phyloP scores from a whole-genome alignment of 2,113 vertebrate species.

The Erythrocercus mccallii region DNA sequence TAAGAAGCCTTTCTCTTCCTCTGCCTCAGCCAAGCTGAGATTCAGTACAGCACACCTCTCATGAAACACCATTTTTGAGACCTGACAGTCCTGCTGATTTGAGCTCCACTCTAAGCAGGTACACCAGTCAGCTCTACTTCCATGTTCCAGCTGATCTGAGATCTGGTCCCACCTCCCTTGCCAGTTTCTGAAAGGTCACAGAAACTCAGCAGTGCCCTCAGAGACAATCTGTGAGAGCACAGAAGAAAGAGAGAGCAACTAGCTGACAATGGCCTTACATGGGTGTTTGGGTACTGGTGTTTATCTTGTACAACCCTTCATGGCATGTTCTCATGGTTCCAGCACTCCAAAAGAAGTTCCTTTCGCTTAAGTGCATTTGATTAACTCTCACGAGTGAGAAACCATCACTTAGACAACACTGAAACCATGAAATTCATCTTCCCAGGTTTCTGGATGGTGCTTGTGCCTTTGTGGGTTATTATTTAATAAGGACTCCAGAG shows the following conservation, averaged over 20 bases:
- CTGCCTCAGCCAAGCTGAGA: not conserved
- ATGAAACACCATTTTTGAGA: not conserved
- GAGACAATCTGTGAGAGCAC: not conserved
- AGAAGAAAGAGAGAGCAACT: not conserved
- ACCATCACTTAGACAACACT: not conserved
- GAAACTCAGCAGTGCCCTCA: not conserved
- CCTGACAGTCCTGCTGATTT: not conserved
- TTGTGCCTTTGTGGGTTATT: not conserved
- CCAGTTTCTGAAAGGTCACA: not conserved
- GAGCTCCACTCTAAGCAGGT: not conserved
- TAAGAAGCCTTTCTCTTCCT: not conserved
- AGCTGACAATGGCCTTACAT: fast-evolving
- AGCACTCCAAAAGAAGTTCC: not conserved
- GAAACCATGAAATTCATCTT: not conserved
- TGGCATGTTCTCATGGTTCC: not conserved
- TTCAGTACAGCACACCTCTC: not conserved
- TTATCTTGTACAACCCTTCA: not conserved
- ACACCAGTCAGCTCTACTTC: not conserved
- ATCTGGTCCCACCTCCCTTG: not conserved
- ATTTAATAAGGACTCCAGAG: not conserved
- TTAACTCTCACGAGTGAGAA: not conserved
- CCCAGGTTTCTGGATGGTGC: not conserved
- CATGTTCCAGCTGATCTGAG: not conserved
- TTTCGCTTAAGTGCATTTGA: not conserved
- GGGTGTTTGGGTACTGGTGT: not conserved